Evolutionary conservation across 2,888 invertebrate genomes (phyloP).

Genomic region (Piscicola geometra): DNA sequence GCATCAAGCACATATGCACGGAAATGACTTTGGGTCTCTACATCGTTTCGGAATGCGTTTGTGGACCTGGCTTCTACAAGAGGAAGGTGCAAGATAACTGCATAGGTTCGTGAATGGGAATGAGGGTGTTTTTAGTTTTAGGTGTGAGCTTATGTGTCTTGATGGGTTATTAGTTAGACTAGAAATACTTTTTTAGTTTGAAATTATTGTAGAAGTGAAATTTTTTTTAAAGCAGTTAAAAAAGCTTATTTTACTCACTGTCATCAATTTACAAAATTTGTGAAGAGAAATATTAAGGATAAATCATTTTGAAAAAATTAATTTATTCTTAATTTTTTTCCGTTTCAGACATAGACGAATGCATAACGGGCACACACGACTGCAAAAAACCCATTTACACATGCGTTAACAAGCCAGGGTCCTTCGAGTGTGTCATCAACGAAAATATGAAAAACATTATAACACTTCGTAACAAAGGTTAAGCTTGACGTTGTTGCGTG

Average conservation of each 20-base stretch:
- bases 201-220: too few relatives aligned
- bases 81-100: neutral
- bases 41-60: neutral
- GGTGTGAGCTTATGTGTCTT: too few relatives aligned
- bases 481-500: too few relatives aligned
- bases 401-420: neutral
- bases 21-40: neutral
- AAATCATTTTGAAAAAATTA: too few relatives aligned
- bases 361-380: neutral
- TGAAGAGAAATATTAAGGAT: too few relatives aligned
- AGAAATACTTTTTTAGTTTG: too few relatives aligned
- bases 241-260: too few relatives aligned
- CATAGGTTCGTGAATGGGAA: neutral
- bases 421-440: slow-evolving; percentile 1
- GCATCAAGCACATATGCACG: neutral
- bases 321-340: too few relatives aligned
- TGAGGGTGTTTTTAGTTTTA: too few relatives aligned
- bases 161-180: too few relatives aligned
- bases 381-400: neutral
- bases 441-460: neutral
- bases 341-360: neutral
- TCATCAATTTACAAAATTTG: too few relatives aligned
- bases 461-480: neutral
- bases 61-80: neutral
- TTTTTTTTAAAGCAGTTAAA: too few relatives aligned